Base-by-base conservation (phyloP, 2,888 invertebrate species). In the Polydrusus tereticollis region DNA sequence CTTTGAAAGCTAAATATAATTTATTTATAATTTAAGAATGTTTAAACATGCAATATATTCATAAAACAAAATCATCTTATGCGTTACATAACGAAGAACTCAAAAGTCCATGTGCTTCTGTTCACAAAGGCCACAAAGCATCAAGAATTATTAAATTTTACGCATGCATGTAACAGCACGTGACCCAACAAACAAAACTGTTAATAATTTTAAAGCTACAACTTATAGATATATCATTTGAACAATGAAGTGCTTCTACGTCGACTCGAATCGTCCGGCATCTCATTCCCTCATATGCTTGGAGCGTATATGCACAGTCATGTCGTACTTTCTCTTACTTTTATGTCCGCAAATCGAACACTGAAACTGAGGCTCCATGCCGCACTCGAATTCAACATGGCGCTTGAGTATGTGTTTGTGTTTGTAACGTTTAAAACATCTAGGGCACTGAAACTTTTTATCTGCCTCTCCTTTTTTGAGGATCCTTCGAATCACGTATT, bases 321-420 rank as follows among this genome's bases (percentile, higher is more conserved):
- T 78, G 36, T 82, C 82, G 64, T 82, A 81, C 62, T 82, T 82
- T 71, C 83, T 76, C 70, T 81, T 81, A 67, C 79, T 87, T 65
- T 88, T 89, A 78, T 90, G 90, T 4, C 77, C 78, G 45, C 79
- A 90, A 76, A 87, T 85, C 0, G 85, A 85, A 75, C 90, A 90
- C 69, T 85, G 84, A 77, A 89, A 88, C 52, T 87, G 87, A 0
- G 90, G 89, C 75, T 86, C 86, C 72, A 88, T 87, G 47, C 90
- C 89, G 77, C 90, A 90, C 77, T 90, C 90, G 77, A 88, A 87
- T 69, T 87, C 87, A 76, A 89, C 79, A 78, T 90, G 90, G 12
- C 89, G 86, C 71, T 87, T 86, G 77, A 90, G 85, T 78, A 89
- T 89, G 77, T 89, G 87, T 74, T 88, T 86, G 83, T 89, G 88